Percentiles rank a stretch among this genome's conserved stretches.
Conservation (phyloP, 2,797 vertebrate species). For the Podargus strigoides region DNA sequence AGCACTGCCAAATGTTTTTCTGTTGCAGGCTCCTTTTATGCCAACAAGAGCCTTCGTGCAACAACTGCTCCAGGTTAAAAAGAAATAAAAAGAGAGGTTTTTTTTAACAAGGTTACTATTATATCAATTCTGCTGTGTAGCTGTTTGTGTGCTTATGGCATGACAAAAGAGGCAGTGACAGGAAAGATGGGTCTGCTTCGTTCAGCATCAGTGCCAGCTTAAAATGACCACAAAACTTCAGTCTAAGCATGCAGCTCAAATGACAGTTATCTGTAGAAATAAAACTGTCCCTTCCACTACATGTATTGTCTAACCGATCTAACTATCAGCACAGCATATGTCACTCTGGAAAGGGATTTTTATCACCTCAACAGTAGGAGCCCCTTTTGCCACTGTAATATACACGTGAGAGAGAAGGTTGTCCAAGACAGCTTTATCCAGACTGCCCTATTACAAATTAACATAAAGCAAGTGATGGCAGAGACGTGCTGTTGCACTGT, state of each 20-base stretch:
- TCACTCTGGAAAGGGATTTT: background rate
- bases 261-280: background rate
- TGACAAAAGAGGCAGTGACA: background rate
- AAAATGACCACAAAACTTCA: background rate
- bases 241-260: background rate
- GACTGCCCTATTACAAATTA: background rate
- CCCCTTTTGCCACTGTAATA: background rate
- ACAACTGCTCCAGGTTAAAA: background rate
- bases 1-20: background rate
- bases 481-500: background rate
- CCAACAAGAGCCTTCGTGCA: background rate
- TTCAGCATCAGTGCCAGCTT: background rate
- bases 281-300: background rate
- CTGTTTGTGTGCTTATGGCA: background rate
- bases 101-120: background rate
- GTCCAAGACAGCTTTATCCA: background rate
- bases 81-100: too few relatives aligned
- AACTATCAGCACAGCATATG: background rate
- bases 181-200: background rate
- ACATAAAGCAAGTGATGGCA: background rate
- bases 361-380: background rate
- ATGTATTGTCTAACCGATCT: background rate
- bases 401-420: background rate
- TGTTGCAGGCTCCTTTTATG: background rate
- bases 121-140: background rate